Conservation (phyloP, 2,113 vertebrate species). For the Willisornis vidua region DNA sequence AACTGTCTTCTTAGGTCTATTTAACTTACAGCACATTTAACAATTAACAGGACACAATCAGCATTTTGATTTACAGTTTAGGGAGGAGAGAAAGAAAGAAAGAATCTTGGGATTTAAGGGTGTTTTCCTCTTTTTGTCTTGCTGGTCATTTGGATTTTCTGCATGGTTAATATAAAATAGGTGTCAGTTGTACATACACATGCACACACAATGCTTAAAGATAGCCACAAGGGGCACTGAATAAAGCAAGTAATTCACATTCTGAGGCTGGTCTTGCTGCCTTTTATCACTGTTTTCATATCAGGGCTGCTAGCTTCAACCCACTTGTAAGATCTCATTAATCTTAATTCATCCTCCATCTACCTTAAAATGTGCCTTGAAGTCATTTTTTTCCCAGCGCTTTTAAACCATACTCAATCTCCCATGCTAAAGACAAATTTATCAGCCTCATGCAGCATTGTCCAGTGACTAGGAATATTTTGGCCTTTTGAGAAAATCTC, state of each 20-base stretch:
- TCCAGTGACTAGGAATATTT: constrained; percentile 31
- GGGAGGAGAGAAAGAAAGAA: background rate
- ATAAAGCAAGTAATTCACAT: constrained; percentile 52
- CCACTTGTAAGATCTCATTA: constrained; percentile 60
- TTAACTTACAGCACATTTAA: constrained; percentile 13
- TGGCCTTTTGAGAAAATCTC: constrained; percentile 17
- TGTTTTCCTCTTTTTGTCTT: background rate
- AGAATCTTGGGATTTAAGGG: background rate
- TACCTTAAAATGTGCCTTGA: constrained; percentile 53
- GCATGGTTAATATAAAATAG: background rate
- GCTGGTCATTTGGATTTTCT: background rate
- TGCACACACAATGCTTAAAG: background rate
- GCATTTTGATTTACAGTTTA: background rate
- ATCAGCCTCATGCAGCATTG: constrained; percentile 40
- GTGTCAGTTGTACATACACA: background rate
- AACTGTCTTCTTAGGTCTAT: constrained; percentile 39
- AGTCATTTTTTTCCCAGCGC: constrained; percentile 50
- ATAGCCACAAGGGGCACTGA: background rate
- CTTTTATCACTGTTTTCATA: constrained; percentile 56
- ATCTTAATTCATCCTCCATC: constrained; percentile 70
- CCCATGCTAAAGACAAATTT: constrained; percentile 51
- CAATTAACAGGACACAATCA: constrained; percentile 7
- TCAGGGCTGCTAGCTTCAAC: constrained; percentile 31
- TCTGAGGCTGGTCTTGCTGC: constrained; percentile 35
- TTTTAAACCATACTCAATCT: constrained; percentile 58